phyloP scores from a whole-genome alignment of 2,797 vertebrate species.

The Momotus momota region DNA sequence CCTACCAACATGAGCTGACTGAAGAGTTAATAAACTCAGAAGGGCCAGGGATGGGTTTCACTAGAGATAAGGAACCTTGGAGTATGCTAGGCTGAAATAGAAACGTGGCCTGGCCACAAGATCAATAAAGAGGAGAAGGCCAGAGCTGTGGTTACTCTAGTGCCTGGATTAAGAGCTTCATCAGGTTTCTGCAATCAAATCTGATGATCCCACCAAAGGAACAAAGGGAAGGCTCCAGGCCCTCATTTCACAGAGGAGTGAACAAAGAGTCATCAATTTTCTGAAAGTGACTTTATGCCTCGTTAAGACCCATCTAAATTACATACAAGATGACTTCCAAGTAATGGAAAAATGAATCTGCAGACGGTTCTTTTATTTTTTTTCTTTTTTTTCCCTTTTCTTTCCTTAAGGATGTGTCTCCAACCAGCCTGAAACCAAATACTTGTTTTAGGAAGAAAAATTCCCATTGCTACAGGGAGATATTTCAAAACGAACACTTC shows the following conservation, averaged over 20 bases:
- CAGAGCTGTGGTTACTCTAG: constrained; percentile 31
- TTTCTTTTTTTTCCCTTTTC: neutral
- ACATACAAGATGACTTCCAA: constrained; percentile 64
- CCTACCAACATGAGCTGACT: neutral
- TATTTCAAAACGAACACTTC: constrained; percentile 44
- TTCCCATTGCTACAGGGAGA: neutral
- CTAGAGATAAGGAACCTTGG: neutral
- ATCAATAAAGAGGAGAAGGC: constrained; percentile 40
- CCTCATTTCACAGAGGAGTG: constrained; percentile 37
- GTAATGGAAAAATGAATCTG: constrained; percentile 65
- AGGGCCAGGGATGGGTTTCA: neutral
- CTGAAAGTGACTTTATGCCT: constrained; percentile 67
- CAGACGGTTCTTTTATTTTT: neutral
- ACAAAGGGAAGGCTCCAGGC: constrained; percentile 51
- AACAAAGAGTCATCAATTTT: constrained; percentile 58
- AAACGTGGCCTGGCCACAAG: neutral
- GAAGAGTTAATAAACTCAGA: neutral
- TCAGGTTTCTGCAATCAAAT: constrained; percentile 32
- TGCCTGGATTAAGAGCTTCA: constrained; percentile 50
- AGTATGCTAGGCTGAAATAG: neutral
- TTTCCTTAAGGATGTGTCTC: constrained; percentile 39
- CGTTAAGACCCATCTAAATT: constrained; percentile 69
- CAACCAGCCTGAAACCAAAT: constrained; percentile 54
- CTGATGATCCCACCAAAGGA: constrained; percentile 39
- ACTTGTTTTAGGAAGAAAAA: constrained; percentile 54